Evolutionary conservation across 2,888 invertebrate genomes (phyloP).

Genomic region (Diabrotica balteata): DNA sequence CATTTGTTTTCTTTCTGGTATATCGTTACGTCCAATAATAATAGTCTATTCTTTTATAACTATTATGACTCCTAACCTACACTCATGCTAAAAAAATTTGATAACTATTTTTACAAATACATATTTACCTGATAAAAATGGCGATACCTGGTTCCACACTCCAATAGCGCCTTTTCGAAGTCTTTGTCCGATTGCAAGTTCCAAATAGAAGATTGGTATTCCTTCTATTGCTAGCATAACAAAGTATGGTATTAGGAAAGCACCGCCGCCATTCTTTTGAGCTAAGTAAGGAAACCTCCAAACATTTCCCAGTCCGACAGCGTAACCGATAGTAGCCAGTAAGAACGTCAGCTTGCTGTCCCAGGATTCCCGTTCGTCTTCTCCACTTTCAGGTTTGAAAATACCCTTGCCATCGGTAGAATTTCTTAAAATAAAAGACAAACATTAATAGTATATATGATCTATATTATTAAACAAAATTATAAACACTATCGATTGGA

Average conservation of each 20-base stretch:
- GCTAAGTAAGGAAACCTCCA: constrained; percentile 96
- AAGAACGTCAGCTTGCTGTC: constrained; percentile 92
- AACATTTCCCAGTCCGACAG: constrained; percentile 93
- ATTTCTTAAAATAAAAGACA: constrained; percentile 17
- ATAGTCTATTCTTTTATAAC: no score
- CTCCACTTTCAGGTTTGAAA: constrained; percentile 63
- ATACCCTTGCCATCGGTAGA: constrained; percentile 65
- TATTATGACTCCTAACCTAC: no score
- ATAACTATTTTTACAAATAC: not conserved
- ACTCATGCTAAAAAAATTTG: no score
- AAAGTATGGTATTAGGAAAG: constrained; percentile 96
- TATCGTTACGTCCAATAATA: no score
- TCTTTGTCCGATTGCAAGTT: constrained; percentile 93
- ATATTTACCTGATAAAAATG: constrained; percentile 71
- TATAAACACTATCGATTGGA: no score
- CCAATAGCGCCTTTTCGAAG: constrained; percentile 93
- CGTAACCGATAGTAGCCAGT: constrained; percentile 88
- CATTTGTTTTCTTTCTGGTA: no score
- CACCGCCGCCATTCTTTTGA: constrained; percentile 94
- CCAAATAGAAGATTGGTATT: constrained; percentile 94
- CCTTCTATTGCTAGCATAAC: constrained; percentile 95
- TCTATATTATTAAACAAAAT: no score
- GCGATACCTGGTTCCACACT: constrained; percentile 94
- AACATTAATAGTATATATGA: no score
- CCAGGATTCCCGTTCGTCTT: constrained; percentile 87